Evolutionary conservation across 2,113 vertebrate genomes (phyloP), one percentile per base, ranked within the genome.

Genomic region (Climacteris rufus): DNA sequence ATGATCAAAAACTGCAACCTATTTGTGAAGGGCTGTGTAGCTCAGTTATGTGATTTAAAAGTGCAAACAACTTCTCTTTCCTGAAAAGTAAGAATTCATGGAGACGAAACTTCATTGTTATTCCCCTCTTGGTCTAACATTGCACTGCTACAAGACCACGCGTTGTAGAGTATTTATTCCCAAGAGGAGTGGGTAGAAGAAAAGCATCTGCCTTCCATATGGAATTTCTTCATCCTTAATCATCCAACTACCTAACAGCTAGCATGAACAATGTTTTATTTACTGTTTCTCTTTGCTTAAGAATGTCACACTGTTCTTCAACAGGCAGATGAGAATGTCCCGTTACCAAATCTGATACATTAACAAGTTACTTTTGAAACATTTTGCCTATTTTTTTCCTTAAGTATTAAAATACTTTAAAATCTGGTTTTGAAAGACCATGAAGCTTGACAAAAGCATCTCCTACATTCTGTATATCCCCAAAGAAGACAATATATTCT

Each of bases 181-280:
- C 15, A 72, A 70, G 5, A 86, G 9, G 69, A 78, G 76, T 75
- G 75, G 52, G 83, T 37, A 64, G 83, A 94, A 87, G 53, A 54
- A 94, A 81, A 95, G 69, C 94, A 89, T 93, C 86, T 93, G 90
- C 45, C n/a, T 92, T 84, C 88, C 90, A 94, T 64, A 94, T 65
- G 77, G 88, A 66, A 82, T 75, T 47, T 89, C 56, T 80, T 88
- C 64, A 93, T 57, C 87, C 57, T 68, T 92, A 87, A 84, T 81
- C 61, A 94, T 64, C 44, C 76, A 83, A 31, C 56, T 63, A 70
- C 33, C 79, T 92, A 95, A 95, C 69, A 92, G 60, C 76, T 24
- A 90, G 15, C 40, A 95, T 84, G 77, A 95, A 89, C 76, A 83
- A 74, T 66, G 33, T 59, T 89, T 94, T 96, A 87, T 94, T 97